Percentiles rank a stretch among this genome's conserved stretches.
Evolutionary conservation across 2,797 vertebrate genomes (phyloP).

Genomic region (Myotis daubentonii): DNA sequence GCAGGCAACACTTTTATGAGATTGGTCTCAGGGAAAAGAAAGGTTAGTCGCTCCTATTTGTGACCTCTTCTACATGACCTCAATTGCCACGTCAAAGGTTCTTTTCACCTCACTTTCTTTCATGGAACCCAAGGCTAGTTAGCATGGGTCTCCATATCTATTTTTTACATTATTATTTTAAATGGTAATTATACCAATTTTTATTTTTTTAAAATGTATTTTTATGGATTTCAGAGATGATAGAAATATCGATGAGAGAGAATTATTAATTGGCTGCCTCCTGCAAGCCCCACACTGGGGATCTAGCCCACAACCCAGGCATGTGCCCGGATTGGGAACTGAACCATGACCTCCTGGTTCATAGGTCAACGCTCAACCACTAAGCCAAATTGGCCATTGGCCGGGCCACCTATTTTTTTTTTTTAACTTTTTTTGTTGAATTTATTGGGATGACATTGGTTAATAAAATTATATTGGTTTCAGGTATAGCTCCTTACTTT

Average conservation of each 20-base stretch:
- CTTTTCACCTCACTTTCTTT: slow-evolving; percentile 21
- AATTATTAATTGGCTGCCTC: background rate
- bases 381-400: background rate
- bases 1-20: background rate
- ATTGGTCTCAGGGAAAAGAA: background rate
- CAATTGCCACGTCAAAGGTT: background rate
- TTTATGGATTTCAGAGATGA: background rate
- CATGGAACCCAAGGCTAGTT: background rate
- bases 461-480: background rate
- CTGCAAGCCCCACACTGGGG: background rate
- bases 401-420: background rate
- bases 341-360: background rate
- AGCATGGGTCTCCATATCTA: background rate
- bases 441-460: background rate
- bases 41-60: background rate
- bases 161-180: background rate
- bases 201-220: background rate
- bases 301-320: background rate
- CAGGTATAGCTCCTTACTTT: slow-evolving; percentile 80
- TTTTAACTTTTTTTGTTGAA: background rate
- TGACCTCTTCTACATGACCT: background rate
- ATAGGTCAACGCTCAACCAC: background rate
- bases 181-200: too few species aligned
- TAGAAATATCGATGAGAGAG: background rate
- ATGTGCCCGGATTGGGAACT: background rate